Evolutionary conservation across 2,888 invertebrate genomes (phyloP), one percentile per base, ranked within the genome.

Genomic region (Cephus rjabovi): DNA sequence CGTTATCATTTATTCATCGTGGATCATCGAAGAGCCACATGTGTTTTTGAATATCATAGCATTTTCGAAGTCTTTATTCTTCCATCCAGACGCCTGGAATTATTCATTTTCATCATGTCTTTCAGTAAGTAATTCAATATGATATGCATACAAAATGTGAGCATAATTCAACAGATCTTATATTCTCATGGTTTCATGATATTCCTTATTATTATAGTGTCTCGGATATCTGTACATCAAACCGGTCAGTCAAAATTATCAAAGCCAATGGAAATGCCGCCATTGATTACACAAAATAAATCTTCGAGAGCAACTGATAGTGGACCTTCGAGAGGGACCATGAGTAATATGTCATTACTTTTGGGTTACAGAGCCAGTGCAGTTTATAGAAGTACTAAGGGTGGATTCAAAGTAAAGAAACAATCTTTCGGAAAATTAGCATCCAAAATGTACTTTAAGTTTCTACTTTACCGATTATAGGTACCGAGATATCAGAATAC

Each of bases 401-500:
- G 77, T 69, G 77, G 77, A 37, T 77, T 73, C 31, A 77, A 77
- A 74, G 77, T 77, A 31, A 37, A 37, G 40, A 40, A 15, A 56
- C 9, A 23, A 56, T 56, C 9, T 15, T 23, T 23, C 23, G 56
- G 6, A 1, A 1, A 56, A 56, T 56, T 23, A 56, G 23, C 23
- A 56, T 23, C 23, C 0, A 56, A 56, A 9, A 9, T 23, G 56
- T 56, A 23, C 6, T 56, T 56, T 2, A 6, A 2, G 2, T 23
- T 56, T 56, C 9, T 6, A 56, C 56, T 23, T 56, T 23, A 56
- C 23, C 56, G 56, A 56, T 23, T 71, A 9, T 37, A 90, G 90
- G 80, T 86, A 0, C 89, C 89, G 12, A 85, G 80, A 78, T 89
- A 87, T 56, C 88, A 89, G 77, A 90, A 90, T 79, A 90, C 85